Conservation (phyloP, 2,888 invertebrate genomes). For the Tupiocoris notatus region DNA sequence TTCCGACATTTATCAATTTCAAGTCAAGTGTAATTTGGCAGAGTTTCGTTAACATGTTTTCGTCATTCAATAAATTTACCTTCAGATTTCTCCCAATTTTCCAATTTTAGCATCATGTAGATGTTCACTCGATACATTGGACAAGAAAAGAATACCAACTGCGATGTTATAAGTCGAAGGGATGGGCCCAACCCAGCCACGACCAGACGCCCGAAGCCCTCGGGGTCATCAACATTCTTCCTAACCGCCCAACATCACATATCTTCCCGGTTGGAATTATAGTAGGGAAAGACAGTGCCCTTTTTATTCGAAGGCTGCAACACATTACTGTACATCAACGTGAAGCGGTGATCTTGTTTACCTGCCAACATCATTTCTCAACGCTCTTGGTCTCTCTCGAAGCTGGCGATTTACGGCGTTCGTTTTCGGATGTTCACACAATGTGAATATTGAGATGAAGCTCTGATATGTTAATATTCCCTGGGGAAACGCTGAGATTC, state of each 20-base stretch:
- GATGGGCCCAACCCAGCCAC: constrained; percentile 20
- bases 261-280: not conserved
- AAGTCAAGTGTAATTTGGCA: no score
- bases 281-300: not conserved
- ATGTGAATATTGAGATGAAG: constrained; percentile 28
- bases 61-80: no score
- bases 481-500: not conserved
- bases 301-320: not conserved
- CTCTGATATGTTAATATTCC: constrained; percentile 11
- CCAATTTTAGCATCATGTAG: no score
- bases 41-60: no score
- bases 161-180: constrained; percentile 9
- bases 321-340: constrained; percentile 26
- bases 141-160: no score
- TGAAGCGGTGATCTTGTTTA: constrained; percentile 28
- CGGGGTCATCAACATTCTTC: constrained; percentile 31
- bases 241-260: constrained; percentile 16
- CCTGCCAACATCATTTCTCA: constrained; percentile 8
- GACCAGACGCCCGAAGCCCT: constrained; percentile 14
- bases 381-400: not conserved
- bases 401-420: constrained; percentile 8
- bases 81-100: no score
- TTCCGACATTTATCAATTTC: no score
- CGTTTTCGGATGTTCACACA: constrained; percentile 16
- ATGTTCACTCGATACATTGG: no score